Base-by-base conservation (phyloP, 2,113 vertebrate genomes). In the Acanthochromis polyacanthus region DNA sequence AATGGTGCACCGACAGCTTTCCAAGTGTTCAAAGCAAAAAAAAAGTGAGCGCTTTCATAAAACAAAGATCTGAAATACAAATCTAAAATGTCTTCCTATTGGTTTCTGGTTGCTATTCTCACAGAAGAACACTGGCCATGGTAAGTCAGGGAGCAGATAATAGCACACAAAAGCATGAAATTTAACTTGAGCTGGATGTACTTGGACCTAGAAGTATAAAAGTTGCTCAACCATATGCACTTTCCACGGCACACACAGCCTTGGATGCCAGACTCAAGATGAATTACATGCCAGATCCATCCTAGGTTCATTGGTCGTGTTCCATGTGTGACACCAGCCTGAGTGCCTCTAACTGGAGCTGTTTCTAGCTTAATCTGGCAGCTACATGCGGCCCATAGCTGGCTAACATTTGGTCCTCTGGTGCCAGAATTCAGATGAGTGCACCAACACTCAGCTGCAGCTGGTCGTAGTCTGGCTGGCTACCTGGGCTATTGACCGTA, bases 291-390 rank as follows among this genome's bases (percentile, higher is more conserved):
- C 58, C 25, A 70, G 50, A 63, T 36, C n/a, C 46, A 2, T 67
- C 53, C 43, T 71, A 28, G 63, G 51, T 61, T 61, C 38, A 30
- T 25, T 78, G 70, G 59, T 68, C 67, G 43, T 30, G 11, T 32
- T 88, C 57, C 75, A 86, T 69, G 75, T 75, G 88, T 72, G 55
- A 79, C 53, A 68, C 58, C 48, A 73, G 59, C 22, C 57, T 51
- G 53, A 83, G 48, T 48, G 58, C 23, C 15, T 65, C 70, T 75
- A 71, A 73, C 56, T 22, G 68, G 58, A 72, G 55, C 65, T 19
- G n/a, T 75, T 78, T 68, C 52, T 20, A 17, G 62, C 62, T 61
- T 77, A 71, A 76, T 69, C 70, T 71, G 53, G 69, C 62, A 72
- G 40, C 38, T 14, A 3, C 16, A 16, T 40, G 12, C 3, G 46